A percentile compares a stretch with the other conserved stretches of the same genome.
Evolutionary conservation across 2,888 invertebrate genomes (phyloP).

Genomic region (Nudaria mundana): DNA sequence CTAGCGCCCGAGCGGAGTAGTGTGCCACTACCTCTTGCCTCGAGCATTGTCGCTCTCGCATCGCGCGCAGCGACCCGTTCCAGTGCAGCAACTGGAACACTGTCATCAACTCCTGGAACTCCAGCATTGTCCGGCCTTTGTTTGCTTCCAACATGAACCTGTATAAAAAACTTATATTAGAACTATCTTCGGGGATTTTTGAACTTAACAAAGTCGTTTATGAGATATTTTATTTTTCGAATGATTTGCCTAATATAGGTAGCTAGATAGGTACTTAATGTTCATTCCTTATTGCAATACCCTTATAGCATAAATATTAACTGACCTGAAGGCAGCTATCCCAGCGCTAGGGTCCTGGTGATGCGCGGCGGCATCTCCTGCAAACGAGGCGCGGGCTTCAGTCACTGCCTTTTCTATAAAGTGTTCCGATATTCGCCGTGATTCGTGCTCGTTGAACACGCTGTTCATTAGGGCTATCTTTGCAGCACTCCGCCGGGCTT

Average conservation of each 20-base stretch:
- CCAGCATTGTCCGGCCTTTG: constrained; percentile 96
- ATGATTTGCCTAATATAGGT: not conserved
- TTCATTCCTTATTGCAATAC: too few relatives aligned
- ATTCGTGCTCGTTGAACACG: constrained; percentile 97
- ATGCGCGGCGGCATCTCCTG: constrained; percentile 83
- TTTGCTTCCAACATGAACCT: constrained; percentile 89
- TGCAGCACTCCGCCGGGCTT: constrained; percentile 95
- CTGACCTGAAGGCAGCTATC: constrained; percentile 87
- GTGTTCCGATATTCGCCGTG: constrained; percentile 94
- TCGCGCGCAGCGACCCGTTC: constrained; percentile 97
- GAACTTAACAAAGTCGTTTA: too few relatives aligned
- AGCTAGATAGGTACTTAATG: too few relatives aligned
- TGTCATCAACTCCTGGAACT: constrained; percentile 98
- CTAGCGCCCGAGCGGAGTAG: constrained; percentile 94
- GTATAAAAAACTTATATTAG: constrained; percentile 10
- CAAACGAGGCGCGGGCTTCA: constrained; percentile 94
- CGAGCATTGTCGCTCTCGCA: constrained; percentile 97
- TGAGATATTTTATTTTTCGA: too few relatives aligned
- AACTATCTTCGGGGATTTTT: too few relatives aligned
- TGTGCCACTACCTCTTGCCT: constrained; percentile 94
- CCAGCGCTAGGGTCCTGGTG: constrained; percentile 86
- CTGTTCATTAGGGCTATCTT: constrained; percentile 98
- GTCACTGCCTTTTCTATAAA: constrained; percentile 96
- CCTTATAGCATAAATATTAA: too few relatives aligned
- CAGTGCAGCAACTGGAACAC: constrained; percentile 97